Conservation (phyloP, 2,888 invertebrate genomes). For the Erannis defoliaria region DNA sequence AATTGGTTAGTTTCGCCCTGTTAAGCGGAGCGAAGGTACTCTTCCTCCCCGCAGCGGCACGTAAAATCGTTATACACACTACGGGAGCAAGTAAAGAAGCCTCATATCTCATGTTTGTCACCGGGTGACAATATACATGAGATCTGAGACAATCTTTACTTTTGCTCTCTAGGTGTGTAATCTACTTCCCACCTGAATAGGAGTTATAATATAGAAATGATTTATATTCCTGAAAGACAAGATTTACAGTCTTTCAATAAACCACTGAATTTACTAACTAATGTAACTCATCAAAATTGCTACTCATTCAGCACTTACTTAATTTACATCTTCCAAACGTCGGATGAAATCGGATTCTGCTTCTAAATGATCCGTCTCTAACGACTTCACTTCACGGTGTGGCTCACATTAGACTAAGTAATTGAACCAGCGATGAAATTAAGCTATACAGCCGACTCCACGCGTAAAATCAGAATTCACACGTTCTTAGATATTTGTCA, state of each 20-base stretch:
- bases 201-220: too few species aligned
- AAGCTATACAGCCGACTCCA: neutral
- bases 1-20: too few species aligned
- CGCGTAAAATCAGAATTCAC: neutral
- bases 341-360: slow-evolving; percentile 14
- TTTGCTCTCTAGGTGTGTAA: too few species aligned
- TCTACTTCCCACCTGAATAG: too few species aligned
- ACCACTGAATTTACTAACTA: neutral
- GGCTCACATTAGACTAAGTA: slow-evolving; percentile 16
- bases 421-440: slow-evolving; percentile 5
- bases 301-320: slow-evolving; percentile 13
- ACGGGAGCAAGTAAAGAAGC: too few species aligned
- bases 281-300: slow-evolving; percentile 7
- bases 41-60: too few species aligned
- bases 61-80: too few species aligned
- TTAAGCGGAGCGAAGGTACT: too few species aligned
- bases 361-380: slow-evolving; percentile 19
- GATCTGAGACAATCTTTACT: too few species aligned
- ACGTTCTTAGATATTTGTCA: neutral
- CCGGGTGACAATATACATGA: too few species aligned
- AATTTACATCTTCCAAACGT: slow-evolving; percentile 15
- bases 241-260: neutral
- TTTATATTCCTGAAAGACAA: neutral
- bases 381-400: slow-evolving; percentile 12
- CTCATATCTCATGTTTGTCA: too few species aligned